Conservation (phyloP, 2,113 vertebrate genomes). For the Pseudopipra pipra region DNA sequence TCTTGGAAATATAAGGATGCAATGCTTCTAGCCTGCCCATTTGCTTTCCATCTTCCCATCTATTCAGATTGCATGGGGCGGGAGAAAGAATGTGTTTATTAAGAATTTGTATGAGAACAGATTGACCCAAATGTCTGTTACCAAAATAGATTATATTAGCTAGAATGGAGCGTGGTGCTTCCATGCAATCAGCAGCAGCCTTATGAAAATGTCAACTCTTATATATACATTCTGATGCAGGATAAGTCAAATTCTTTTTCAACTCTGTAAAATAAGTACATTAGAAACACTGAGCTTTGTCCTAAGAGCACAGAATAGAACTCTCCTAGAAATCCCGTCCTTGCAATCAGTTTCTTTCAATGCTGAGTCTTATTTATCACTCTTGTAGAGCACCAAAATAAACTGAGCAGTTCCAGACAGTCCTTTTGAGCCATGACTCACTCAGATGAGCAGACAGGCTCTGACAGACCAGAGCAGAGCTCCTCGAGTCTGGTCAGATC, state of each 20-base stretch:
- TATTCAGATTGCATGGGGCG: not conserved
- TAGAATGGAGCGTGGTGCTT: slow-evolving; percentile 38
- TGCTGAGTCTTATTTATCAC: not conserved
- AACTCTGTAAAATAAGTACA: slow-evolving; percentile 17
- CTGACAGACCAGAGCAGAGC: not conserved
- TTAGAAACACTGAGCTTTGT: not conserved
- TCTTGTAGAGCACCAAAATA: slow-evolving; percentile 1
- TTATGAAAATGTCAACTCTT: slow-evolving; percentile 60
- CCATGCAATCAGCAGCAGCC: slow-evolving; percentile 37
- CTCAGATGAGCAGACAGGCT: slow-evolving; percentile 13
- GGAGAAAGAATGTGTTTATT: slow-evolving; percentile 42
- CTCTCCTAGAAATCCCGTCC: not conserved
- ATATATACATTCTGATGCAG: slow-evolving; percentile 16
- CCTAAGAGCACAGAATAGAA: not conserved
- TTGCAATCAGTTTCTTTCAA: not conserved
- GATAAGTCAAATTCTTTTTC: slow-evolving; percentile 14
- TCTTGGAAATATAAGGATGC: slow-evolving; percentile 6
- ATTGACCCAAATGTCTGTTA: slow-evolving; percentile 69
- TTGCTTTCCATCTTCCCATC: slow-evolving; percentile 8
- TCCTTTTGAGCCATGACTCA: slow-evolving; percentile 35
- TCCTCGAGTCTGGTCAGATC: not conserved
- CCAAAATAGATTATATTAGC: slow-evolving; percentile 52
- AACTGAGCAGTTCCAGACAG: slow-evolving; percentile 35
- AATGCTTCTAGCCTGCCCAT: not conserved
- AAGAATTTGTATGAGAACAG: slow-evolving; percentile 67